Evolutionary conservation across 2,797 vertebrate species (phyloP), one percentile per base, ranked within the genome.

Genomic region (Sebastes vulpes): DNA sequence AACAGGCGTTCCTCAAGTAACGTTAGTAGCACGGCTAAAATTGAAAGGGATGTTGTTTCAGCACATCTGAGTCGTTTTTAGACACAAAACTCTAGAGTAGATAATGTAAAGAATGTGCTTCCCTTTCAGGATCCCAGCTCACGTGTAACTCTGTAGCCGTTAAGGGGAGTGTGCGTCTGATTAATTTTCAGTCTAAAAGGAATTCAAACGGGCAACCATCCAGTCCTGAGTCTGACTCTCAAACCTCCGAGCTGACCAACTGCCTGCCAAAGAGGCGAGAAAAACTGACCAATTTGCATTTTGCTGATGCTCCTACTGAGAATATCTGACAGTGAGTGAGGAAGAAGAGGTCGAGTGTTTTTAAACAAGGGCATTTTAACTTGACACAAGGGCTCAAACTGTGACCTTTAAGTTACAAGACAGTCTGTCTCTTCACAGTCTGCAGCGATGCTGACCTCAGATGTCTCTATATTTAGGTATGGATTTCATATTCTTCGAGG

Each of bases 201-300:
- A 59, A 54, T 63, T 61, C 32, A 81, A 64, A 59, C 29, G 1
- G 50, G 58, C 58, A 53, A 11, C 6, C 2, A 9, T 38, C 38
- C 58, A 72, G 63, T 23, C n/a, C 48, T 28, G 1, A 31, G 23
- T 54, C 66, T 46, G 29, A 11, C 38, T 56, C 35, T 70, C 2
- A 46, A 53, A 46, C 29, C 26, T 50, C 14, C 1, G 20, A 75
- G 31, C 59, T 46, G 32, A 26, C 16, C 25, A 0, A 20, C 65
- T 5, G 32, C 3, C 75, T 68, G 57, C 61, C 58, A 50, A 25
- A 63, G 12, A 59, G 25, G 12, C 66, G 5, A 3, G 9, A 9
- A 3, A 46, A 70, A 73, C 2, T 0, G 7, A 60, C 9, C 8
- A 1, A 54, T 91, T 74, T 79, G 21, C 89, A 89, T 91, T 85